phyloP scores from a whole-genome alignment of 1,140 invertebrate genomes.

The Drosophila takahashii region DNA sequence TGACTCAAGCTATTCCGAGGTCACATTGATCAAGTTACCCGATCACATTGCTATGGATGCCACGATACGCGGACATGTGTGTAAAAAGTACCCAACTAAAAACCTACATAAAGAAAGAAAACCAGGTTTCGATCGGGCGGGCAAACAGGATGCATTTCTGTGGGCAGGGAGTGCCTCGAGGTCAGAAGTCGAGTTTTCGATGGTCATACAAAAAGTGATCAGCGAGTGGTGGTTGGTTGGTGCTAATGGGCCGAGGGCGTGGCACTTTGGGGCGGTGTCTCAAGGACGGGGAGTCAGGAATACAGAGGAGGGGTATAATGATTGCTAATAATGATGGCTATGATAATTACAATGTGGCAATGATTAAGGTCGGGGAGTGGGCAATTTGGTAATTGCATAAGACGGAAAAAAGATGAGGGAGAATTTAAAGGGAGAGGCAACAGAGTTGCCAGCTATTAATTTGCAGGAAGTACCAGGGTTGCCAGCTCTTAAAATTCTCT shows the following conservation, averaged over 20 bases:
- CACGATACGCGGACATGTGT: slow-evolving; percentile 7
- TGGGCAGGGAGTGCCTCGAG: slow-evolving; percentile 27
- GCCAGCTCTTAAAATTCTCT: too few relatives aligned
- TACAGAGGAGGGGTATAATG: slow-evolving; percentile 5
- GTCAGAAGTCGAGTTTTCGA: slow-evolving; percentile 24
- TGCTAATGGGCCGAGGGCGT: slow-evolving; percentile 38
- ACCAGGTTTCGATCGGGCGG: neutral
- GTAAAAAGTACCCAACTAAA: slow-evolving; percentile 15
- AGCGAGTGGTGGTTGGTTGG: slow-evolving; percentile 16
- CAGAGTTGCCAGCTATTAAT: neutral
- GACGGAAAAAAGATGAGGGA: neutral
- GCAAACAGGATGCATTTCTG: slow-evolving; percentile 22
- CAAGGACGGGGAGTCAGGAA: slow-evolving; percentile 29
- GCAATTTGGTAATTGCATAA: slow-evolving; percentile 47
- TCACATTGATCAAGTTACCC: slow-evolving; percentile 54
- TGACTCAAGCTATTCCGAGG: slow-evolving; percentile 48
- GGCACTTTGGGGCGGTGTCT: slow-evolving; percentile 10
- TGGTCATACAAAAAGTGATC: neutral
- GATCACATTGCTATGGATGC: slow-evolving; percentile 38
- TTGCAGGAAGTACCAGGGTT: too few relatives aligned
- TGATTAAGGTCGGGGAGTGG: slow-evolving; percentile 12
- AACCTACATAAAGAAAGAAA: slow-evolving; percentile 5
- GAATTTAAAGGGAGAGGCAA: neutral
- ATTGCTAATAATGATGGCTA: slow-evolving; percentile 7
- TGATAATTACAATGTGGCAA: slow-evolving; percentile 23